Conservation (phyloP, 1,140 invertebrate genomes). For the Lordiphosa clarofinis region DNA sequence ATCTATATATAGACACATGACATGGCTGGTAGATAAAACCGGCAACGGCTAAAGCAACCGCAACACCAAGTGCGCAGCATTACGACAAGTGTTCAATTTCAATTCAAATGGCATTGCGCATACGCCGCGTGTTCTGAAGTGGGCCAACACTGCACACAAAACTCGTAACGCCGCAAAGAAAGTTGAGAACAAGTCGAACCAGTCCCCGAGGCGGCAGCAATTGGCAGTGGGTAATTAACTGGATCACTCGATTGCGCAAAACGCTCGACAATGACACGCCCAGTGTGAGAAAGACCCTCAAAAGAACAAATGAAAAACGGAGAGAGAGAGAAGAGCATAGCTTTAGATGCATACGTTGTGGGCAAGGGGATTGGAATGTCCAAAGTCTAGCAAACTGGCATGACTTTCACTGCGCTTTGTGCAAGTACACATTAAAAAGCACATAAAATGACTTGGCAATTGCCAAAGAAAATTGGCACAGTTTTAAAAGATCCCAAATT, state of each 20-base stretch:
- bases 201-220: constrained; percentile 29
- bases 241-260: constrained; percentile 28
- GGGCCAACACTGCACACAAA: constrained; percentile 32
- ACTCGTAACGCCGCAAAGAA: constrained; percentile 32
- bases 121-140: constrained; percentile 50
- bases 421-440: too few species aligned
- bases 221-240: constrained; percentile 29
- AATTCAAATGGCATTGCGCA: constrained; percentile 38
- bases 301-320: too few species aligned
- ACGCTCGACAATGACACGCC: constrained; percentile 3
- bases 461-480: too few species aligned
- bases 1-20: too few species aligned
- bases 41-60: constrained; percentile 1
- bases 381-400: too few species aligned
- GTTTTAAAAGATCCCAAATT: too few species aligned
- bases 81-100: constrained; percentile 24
- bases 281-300: constrained; percentile 5
- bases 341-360: too few species aligned
- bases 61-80: constrained; percentile 11
- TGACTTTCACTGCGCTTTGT: too few species aligned
- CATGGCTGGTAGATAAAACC: too few species aligned
- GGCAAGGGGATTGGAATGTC: too few species aligned
- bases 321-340: too few species aligned
- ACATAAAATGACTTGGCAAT: too few species aligned
- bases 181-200: constrained; percentile 59